Conservation (phyloP, 1,140 invertebrate genomes). For the Macrobrachium rosenbergii region DNA sequence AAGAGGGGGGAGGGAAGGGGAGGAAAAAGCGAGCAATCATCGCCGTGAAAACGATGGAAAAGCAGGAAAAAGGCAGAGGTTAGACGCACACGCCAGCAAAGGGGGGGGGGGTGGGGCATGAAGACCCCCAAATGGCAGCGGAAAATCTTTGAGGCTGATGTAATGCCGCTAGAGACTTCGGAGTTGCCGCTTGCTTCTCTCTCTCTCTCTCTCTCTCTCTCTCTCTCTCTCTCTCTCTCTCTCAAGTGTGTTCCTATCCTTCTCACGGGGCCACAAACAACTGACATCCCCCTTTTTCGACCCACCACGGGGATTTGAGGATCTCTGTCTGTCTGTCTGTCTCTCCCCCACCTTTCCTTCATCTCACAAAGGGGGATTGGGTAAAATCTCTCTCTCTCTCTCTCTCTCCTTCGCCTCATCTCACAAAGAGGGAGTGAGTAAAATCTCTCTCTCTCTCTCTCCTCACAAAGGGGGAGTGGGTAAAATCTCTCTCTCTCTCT, state of each 20-base stretch:
- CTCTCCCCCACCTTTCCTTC: slow-evolving; percentile 21
- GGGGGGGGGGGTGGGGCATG: too few relatives aligned
- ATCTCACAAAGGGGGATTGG: background rate
- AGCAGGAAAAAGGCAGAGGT: too few relatives aligned
- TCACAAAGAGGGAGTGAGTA: background rate
- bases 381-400: background rate
- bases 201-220: slow-evolving; percentile 21
- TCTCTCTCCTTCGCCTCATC: background rate
- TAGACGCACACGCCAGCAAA: too few relatives aligned
- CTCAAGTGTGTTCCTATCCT: background rate
- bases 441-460: background rate
- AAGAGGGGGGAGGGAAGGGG: too few relatives aligned
- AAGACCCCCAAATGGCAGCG: too few relatives aligned
- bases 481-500: slow-evolving; percentile 30
- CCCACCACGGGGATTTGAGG: background rate
- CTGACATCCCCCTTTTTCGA: background rate
- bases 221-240: slow-evolving; percentile 22
- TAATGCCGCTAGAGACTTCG: too few relatives aligned
- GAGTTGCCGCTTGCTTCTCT: background rate
- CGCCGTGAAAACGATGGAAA: too few relatives aligned
- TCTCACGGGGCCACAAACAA: background rate
- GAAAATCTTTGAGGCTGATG: too few relatives aligned
- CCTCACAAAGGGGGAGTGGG: too few relatives aligned
- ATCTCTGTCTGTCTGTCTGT: slow-evolving; percentile 37
- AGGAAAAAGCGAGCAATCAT: too few relatives aligned